These are phyloP conservation scores for Cryptoprocta ferox DNA, from an alignment of 2,797 vertebrate species.

Conservation along the genomic window DNA sequence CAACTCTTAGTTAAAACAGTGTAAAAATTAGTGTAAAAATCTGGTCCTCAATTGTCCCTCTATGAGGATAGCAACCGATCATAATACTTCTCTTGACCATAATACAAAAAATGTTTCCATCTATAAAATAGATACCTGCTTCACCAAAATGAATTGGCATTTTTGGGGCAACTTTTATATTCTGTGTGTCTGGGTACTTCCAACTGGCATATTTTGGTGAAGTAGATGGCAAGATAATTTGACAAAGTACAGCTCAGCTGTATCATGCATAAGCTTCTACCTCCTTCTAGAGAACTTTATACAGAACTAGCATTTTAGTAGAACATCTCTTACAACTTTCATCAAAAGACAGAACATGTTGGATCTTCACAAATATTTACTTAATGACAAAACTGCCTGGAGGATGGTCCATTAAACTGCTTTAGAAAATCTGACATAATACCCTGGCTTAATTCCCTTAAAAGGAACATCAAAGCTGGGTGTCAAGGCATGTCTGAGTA, in stretches of 20 bases:
- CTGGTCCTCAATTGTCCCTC: neutral
- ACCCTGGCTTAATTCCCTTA: neutral
- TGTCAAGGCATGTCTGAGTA: neutral
- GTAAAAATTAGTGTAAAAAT: neutral
- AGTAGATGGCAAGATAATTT: neutral
- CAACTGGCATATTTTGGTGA: neutral
- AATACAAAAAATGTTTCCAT: neutral
- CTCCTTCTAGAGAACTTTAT: neutral
- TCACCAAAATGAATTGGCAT: constrained; percentile 17
- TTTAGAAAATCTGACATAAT: constrained; percentile 7
- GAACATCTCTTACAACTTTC: neutral
- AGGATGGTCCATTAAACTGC: neutral
- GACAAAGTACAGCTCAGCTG: neutral
- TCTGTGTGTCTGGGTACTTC: neutral
- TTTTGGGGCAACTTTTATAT: neutral
- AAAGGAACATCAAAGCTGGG: neutral
- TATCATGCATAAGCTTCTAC: neutral
- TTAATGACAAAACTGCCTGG: neutral
- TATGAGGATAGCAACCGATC: neutral
- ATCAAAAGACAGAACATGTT: neutral
- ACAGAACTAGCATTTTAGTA: neutral
- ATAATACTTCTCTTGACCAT: neutral
- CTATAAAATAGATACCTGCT: neutral
- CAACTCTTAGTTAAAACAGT: neutral
- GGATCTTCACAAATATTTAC: neutral